A percentile compares a stretch with the other conserved stretches of the same genome.
Evolutionary conservation across 37 sponge, comb jelly and placozoan species (phyloP).

Genomic region (Chondrosia reniformis): DNA sequence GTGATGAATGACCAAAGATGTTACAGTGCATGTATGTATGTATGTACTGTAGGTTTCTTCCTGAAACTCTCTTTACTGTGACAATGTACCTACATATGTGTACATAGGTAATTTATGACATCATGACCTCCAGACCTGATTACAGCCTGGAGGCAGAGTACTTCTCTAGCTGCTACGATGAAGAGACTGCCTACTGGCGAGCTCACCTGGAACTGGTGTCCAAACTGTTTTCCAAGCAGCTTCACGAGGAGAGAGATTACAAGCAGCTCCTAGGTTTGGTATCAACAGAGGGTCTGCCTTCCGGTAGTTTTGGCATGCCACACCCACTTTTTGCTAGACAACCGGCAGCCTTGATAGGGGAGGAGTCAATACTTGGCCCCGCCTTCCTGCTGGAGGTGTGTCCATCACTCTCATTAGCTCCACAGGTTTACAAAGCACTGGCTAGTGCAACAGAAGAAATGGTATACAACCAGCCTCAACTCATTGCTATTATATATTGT

Average conservation of each 20-base stretch:
- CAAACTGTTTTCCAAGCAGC: constrained; percentile 17
- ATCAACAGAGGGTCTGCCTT: background rate
- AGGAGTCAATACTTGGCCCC: constrained; percentile 16
- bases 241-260: constrained; percentile 34
- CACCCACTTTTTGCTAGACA: constrained; percentile 44
- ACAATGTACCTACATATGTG: background rate
- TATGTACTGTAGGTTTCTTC: background rate
- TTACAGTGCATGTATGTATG: background rate
- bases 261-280: constrained; percentile 4
- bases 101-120: constrained; percentile 48
- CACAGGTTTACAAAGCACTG: constrained; percentile 23
- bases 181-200: constrained; percentile 28
- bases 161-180: constrained; percentile 43
- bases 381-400: constrained; percentile 49
- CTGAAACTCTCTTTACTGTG: background rate
- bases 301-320: constrained; percentile 32
- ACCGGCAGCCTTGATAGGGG: constrained; percentile 47
- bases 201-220: constrained; percentile 28
- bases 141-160: constrained; percentile 42
- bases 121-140: constrained; percentile 43
- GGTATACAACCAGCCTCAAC: constrained; percentile 20
- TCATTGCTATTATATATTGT: too few species aligned
- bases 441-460: constrained; percentile 22
- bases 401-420: constrained; percentile 25
- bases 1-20: too few species aligned